Evolutionary conservation across 2,113 vertebrate species (phyloP), one percentile per base, ranked within the genome.

Genomic region (Sinocyclocheilus grahami): DNA sequence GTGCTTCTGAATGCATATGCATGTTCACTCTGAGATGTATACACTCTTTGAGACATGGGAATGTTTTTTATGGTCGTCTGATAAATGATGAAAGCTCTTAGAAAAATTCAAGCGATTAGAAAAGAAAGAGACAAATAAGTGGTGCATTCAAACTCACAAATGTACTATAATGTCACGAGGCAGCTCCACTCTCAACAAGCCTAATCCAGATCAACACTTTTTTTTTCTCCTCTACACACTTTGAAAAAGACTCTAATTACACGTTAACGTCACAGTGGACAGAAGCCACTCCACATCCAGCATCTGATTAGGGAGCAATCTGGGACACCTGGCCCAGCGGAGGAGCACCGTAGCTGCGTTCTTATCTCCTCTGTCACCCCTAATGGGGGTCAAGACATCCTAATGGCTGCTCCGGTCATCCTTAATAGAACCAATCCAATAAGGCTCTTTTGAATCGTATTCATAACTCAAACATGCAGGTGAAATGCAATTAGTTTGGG

Each of bases 361-460:
- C 88, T 92, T 92, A 94, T 94, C 92, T 92, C 87, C 42, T 78
- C 82, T 91, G 88, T 91, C 87, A 39, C 4, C 20, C 85, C 65
- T 95, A 89, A 95, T 94, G 80, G 89, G 90, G 92, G 94, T 89
- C 91, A 90, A 91, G 86, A 88, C 88, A 91, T 92, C 92, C 92
- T 93, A 93, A 94, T 91, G 89, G 87, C 84, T 65, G 71, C 71
- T 67, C 84, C 87, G 86, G 85, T 91, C 91, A 75, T 55, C 85
- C 60, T 83, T 89, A 90, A 90, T 87, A 89, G 84, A 85, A 72
- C 78, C 87, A 89, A 91, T 90, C 89, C 89, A 92, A 92, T 92
- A 90, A 91, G 90, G 89, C 82, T 91, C 89, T 86, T 92, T 89
- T 90, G 86, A 90, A 92, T 90, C 88, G 72, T 51, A 83, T 71